A percentile compares a stretch with the other conserved stretches of the same genome.
These are phyloP conservation scores for Cirrhinus molitorella DNA, from an alignment of 2,797 vertebrate genomes.

Conservation along the genomic window DNA sequence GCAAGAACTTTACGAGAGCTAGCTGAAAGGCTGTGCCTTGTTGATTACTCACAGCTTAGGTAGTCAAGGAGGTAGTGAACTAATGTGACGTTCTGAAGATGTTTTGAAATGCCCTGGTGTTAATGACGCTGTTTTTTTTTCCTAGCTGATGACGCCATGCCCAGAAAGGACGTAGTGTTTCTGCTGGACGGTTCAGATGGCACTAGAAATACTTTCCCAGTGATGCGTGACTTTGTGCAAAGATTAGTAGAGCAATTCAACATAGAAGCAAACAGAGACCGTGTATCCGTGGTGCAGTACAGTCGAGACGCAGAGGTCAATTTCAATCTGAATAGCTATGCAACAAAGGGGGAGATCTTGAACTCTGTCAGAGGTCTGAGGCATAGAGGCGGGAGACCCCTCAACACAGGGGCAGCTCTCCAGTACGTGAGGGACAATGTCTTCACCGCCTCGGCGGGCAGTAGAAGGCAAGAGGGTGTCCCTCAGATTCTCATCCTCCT, in stretches of 20 bases:
- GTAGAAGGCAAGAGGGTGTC: conserved; percentile 58
- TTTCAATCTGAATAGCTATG: conserved; percentile 49
- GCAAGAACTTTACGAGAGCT: conserved; percentile 19
- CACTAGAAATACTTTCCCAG: conserved; percentile 79
- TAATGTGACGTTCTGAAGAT: conserved; percentile 17
- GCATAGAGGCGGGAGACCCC: conserved; percentile 64
- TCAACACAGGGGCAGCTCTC: conserved; percentile 63
- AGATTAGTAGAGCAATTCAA: conserved; percentile 81
- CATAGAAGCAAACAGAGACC: conserved; percentile 78
- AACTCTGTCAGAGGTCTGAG: conserved; percentile 59
- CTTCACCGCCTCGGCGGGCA: conserved; percentile 60
- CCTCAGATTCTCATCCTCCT: conserved; percentile 61
- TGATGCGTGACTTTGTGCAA: conserved; percentile 79
- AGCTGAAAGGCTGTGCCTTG: conserved; percentile 34
- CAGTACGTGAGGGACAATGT: conserved; percentile 57
- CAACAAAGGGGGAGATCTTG: conserved; percentile 54
- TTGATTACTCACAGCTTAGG: background rate
- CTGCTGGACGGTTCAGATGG: conserved; percentile 84
- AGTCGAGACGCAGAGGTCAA: conserved; percentile 70
- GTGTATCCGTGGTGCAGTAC: conserved; percentile 84
- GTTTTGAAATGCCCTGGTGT: background rate
- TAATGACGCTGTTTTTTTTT: conserved; percentile 6
- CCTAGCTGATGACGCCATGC: conserved; percentile 39
- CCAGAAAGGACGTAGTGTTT: conserved; percentile 27
- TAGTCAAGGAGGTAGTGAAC: background rate